Evolutionary conservation across 2,888 invertebrate species (phyloP).

Genomic region (Anthoptus insignis): DNA sequence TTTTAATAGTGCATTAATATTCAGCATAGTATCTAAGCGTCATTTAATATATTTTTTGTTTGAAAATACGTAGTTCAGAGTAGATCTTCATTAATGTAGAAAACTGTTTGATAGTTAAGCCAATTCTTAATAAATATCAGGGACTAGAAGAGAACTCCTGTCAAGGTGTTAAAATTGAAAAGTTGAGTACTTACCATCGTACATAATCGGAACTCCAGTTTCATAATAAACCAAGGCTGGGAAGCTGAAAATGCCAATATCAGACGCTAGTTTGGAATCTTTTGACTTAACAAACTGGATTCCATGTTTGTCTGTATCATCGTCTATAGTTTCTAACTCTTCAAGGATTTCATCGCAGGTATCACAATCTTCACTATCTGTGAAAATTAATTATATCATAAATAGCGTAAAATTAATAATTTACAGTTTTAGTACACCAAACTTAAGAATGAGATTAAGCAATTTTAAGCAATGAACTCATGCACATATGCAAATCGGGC

Average conservation of each 20-base stretch:
- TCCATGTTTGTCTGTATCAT: slow-evolving; percentile 96
- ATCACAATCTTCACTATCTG: slow-evolving; percentile 95
- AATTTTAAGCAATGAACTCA: too few relatives aligned
- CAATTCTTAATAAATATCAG: too few relatives aligned
- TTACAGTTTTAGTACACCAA: too few relatives aligned
- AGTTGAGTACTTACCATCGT: slow-evolving; percentile 97
- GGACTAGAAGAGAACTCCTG: too few relatives aligned
- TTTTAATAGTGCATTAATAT: slow-evolving; percentile 11
- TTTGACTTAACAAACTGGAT: slow-evolving; percentile 98
- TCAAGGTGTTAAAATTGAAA: too few relatives aligned
- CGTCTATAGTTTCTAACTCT: slow-evolving; percentile 96
- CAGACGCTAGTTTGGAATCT: slow-evolving; percentile 95
- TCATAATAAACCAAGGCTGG: slow-evolving; percentile 97
- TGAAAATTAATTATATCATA: slow-evolving; percentile 48
- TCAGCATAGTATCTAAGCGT: background rate
- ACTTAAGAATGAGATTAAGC: too few relatives aligned
- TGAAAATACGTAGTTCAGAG: too few relatives aligned
- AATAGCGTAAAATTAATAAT: too few relatives aligned
- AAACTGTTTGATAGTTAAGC: too few relatives aligned
- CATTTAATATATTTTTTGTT: too few relatives aligned
- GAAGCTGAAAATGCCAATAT: slow-evolving; percentile 97
- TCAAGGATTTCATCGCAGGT: slow-evolving; percentile 95
- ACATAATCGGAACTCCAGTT: slow-evolving; percentile 97
- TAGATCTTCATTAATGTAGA: slow-evolving; percentile 19
- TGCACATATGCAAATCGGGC: too few relatives aligned